phyloP scores from a whole-genome alignment of 2,888 invertebrate species.

The Orchestes rusci region DNA sequence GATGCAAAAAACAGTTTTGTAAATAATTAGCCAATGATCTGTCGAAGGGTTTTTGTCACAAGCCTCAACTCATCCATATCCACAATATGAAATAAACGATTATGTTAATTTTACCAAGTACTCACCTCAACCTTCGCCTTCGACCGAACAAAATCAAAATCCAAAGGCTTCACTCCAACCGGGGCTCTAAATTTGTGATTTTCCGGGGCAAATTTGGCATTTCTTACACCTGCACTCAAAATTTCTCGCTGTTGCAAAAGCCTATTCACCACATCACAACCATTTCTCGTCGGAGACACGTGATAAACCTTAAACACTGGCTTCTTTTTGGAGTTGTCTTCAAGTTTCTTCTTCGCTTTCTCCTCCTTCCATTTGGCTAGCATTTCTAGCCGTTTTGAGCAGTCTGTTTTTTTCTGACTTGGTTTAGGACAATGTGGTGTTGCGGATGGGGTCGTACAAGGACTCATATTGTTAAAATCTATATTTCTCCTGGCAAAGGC shows the following conservation, averaged over 20 bases:
- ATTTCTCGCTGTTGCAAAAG: background rate
- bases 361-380: slow-evolving; percentile 36
- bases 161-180: slow-evolving; percentile 35
- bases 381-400: slow-evolving; percentile 28
- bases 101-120: no score
- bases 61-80: no score
- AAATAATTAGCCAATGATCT: no score
- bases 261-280: slow-evolving; percentile 27
- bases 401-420: background rate
- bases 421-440: no score
- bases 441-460: background rate
- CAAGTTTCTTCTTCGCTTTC: slow-evolving; percentile 29
- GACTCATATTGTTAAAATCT: no score
- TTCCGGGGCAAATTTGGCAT: slow-evolving; percentile 46
- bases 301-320: slow-evolving; percentile 37
- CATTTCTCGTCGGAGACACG: slow-evolving; percentile 15
- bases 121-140: no score
- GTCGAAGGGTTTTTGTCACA: no score
- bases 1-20: no score
- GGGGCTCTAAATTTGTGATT: slow-evolving; percentile 51
- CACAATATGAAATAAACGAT: no score
- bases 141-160: no score
- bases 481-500: no score
- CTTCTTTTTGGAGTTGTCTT: slow-evolving; percentile 30
- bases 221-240: background rate